Conservation (phyloP, 1,140 invertebrate species). For the Latrodectus geometricus region DNA sequence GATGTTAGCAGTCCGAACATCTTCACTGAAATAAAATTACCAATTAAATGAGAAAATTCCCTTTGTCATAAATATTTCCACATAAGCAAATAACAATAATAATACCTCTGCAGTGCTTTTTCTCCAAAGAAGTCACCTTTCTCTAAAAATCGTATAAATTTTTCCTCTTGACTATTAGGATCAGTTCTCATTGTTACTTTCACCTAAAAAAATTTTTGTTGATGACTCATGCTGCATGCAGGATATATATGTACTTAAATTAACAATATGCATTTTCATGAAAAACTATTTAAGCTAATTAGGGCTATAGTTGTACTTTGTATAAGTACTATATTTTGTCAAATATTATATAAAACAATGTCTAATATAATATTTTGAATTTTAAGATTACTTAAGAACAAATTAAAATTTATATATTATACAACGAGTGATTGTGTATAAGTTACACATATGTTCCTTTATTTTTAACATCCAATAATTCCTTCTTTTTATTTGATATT, state of each 20-base stretch:
- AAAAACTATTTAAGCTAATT: too few relatives aligned
- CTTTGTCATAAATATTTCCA: too few relatives aligned
- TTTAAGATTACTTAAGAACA: too few relatives aligned
- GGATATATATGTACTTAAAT: neutral
- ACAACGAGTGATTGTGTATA: too few relatives aligned
- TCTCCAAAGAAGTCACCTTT: conserved; percentile 98
- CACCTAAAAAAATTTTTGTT: conserved; percentile 69
- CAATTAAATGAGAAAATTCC: neutral
- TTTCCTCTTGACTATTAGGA: conserved; percentile 78
- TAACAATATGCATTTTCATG: neutral
- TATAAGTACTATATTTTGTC: too few relatives aligned
- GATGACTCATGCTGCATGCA: too few relatives aligned
- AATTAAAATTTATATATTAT: too few relatives aligned
- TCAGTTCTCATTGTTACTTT: conserved; percentile 88
- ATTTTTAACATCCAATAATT: too few relatives aligned
- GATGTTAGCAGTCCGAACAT: conserved; percentile 97
- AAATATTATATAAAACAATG: too few relatives aligned
- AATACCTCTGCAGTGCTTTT: conserved; percentile 92
- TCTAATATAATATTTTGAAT: too few relatives aligned
- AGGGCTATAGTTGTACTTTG: neutral
- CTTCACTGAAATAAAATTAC: conserved; percentile 78
- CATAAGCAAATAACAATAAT: neutral
- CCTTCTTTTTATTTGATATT: too few relatives aligned
- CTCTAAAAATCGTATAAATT: conserved; percentile 87
- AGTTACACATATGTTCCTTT: too few relatives aligned